phyloP scores from a whole-genome alignment of 2,113 vertebrate genomes.

The Heliornis fulica region DNA sequence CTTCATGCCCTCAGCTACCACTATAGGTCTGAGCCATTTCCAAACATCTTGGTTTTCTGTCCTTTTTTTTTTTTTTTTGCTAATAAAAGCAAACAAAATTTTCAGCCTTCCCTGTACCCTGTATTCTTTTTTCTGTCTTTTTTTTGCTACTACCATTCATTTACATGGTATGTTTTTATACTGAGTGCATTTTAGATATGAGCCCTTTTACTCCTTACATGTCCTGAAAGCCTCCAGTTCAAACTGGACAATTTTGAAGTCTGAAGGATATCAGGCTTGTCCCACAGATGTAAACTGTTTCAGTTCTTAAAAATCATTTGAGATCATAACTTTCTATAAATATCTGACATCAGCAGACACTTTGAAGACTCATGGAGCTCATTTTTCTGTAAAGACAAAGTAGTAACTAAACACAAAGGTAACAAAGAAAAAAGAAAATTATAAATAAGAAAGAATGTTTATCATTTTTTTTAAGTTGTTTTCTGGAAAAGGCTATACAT shows the following conservation, averaged over 20 bases:
- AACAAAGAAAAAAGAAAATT: neutral
- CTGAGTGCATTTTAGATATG: neutral
- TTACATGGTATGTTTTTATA: neutral
- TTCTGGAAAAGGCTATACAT: neutral
- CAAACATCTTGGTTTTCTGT: neutral
- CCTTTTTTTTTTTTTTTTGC: neutral
- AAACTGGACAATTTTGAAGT: neutral
- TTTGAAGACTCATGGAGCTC: neutral
- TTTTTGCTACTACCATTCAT: neutral
- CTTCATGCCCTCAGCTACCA: neutral
- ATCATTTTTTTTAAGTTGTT: neutral
- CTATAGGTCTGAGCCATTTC: neutral
- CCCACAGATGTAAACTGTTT: neutral
- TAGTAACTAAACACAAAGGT: conserved; percentile 46
- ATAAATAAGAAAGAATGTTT: neutral
- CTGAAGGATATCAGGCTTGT: neutral
- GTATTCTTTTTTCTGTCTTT: neutral
- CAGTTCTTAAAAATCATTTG: conserved; percentile 1
- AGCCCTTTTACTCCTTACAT: neutral
- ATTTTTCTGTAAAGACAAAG: conserved; percentile 10
- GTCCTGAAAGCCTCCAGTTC: neutral
- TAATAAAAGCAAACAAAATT: neutral
- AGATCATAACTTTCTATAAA: conserved; percentile 21
- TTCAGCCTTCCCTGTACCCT: neutral
- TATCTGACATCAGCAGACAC: neutral